Conservation (phyloP, 1,140 invertebrate genomes). For the Neocloeon triangulifer region DNA sequence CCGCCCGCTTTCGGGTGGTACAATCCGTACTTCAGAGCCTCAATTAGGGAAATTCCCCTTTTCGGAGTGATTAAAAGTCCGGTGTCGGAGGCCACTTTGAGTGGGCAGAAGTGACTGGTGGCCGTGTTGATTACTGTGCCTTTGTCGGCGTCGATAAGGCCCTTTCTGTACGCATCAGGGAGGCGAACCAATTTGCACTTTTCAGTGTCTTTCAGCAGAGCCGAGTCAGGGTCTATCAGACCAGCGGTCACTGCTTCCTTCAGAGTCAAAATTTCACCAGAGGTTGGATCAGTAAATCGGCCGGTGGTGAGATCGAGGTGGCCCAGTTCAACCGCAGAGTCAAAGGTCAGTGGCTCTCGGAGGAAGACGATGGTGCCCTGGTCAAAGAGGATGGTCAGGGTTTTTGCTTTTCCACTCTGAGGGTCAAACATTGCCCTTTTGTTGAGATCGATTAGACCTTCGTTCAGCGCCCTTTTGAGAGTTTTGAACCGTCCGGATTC, state of each 20-base stretch:
- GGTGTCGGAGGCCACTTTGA: slow-evolving; percentile 47
- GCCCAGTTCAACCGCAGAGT: slow-evolving; percentile 47
- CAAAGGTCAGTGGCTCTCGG: slow-evolving; percentile 46
- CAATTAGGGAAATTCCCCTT: slow-evolving; percentile 52
- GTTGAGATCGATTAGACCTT: slow-evolving; percentile 42
- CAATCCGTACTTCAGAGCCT: slow-evolving; percentile 56
- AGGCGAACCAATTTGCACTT: slow-evolving; percentile 62
- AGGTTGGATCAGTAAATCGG: slow-evolving; percentile 48
- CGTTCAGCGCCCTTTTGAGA: slow-evolving; percentile 41
- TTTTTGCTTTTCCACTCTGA: slow-evolving; percentile 32
- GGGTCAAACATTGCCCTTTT: slow-evolving; percentile 41
- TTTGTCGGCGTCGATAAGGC: slow-evolving; percentile 68
- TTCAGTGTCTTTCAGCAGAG: slow-evolving; percentile 64
- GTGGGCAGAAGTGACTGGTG: slow-evolving; percentile 52
- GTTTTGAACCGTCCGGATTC: slow-evolving; percentile 45
- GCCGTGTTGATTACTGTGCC: slow-evolving; percentile 59
- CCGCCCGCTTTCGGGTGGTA: slow-evolving; percentile 64
- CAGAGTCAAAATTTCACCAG: slow-evolving; percentile 44
- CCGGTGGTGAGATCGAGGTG: slow-evolving; percentile 45
- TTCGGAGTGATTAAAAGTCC: slow-evolving; percentile 52
- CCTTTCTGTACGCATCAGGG: slow-evolving; percentile 63
- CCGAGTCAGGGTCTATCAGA: slow-evolving; percentile 67
- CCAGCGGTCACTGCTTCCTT: slow-evolving; percentile 64
- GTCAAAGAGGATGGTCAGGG: slow-evolving; percentile 47
- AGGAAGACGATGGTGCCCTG: slow-evolving; percentile 44